Base-by-base conservation (phyloP, 2,113 vertebrate genomes). In the Myotis brandtii region DNA sequence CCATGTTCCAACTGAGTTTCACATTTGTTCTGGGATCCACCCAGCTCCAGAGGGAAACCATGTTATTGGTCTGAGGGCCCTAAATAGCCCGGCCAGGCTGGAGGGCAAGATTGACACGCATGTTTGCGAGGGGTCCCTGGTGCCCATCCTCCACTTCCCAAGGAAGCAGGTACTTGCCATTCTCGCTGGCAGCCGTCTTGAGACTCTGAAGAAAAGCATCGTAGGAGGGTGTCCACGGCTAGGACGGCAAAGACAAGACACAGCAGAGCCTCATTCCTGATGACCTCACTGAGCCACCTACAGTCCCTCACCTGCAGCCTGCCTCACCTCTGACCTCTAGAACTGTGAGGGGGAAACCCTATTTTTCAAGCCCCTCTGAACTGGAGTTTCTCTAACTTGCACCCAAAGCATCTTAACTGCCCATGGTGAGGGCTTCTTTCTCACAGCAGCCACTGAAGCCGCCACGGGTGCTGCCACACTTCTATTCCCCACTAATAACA, bases 361-460 rank as follows among this genome's bases (percentile, higher is more conserved):
- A 40, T 48, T 86, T 69, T 48, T 37, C 54, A 64, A 37, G 72
- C 5, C 18, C 3, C 3, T 76, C 23, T n/a, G 30, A 79, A 6
- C 5, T 54, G n/a, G 43, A 27, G 4, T 73, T 86, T 48, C 73
- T 72, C 27, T 73, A 43, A 59, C 67, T 69, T 66, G 17, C 64
- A 62, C 27, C 32, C 3, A 72, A 67, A 72, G 34, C 52, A 37
- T 37, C 76, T 37, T 85, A 27, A 79, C 25, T 48, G 34, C 77
- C 34, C 0, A 0, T 2, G 0, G 50, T 12, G 9, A 54, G 23
- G 16, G 37, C 16, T 30, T 48, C 70, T 92, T 46, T 52, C 16
- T 40, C 48, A 48, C 3, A 1, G 16, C 17, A 79, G 62, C 34
- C 64, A 8, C 34, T 25, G 27, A 91, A 54, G 25, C 34, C 7